These are phyloP conservation scores for Drosophila nr. perissopoda DNA, from an alignment of 2,888 invertebrate species.

Conservation along the genomic window DNA sequence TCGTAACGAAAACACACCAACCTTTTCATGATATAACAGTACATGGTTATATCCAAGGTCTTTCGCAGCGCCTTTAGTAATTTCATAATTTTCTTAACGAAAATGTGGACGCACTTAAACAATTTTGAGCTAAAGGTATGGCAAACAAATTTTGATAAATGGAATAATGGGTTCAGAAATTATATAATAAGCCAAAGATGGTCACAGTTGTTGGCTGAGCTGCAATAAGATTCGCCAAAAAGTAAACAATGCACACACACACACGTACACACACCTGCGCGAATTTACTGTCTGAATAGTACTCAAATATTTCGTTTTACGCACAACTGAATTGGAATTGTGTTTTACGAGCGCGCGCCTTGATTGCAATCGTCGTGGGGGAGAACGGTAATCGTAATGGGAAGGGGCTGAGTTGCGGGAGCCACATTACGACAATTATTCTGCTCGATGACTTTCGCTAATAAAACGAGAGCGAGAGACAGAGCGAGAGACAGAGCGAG, in stretches of 20 bases:
- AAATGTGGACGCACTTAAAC: constrained; percentile 64
- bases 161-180: constrained; percentile 69
- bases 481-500: neutral
- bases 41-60: constrained; percentile 48
- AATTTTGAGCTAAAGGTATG: constrained; percentile 53
- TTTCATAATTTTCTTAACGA: constrained; percentile 56
- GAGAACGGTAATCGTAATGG: constrained; percentile 35
- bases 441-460: constrained; percentile 83
- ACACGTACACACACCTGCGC: constrained; percentile 23
- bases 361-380: constrained; percentile 56
- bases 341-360: constrained; percentile 68
- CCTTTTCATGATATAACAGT: constrained; percentile 42
- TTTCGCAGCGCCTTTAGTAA: constrained; percentile 44
- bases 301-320: constrained; percentile 62
- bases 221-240: constrained; percentile 60
- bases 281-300: constrained; percentile 20
- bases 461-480: constrained; percentile 59
- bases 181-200: constrained; percentile 63
- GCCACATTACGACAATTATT: constrained; percentile 79
- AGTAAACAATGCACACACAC: constrained; percentile 27
- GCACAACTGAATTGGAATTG: constrained; percentile 74
- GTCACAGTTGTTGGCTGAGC: constrained; percentile 69
- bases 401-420: constrained; percentile 28
- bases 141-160: constrained; percentile 63
- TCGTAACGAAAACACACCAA: constrained; percentile 12